Evolutionary conservation across 1,140 invertebrate species (phyloP).

Genomic region (Aphelenchoides besseyi): DNA sequence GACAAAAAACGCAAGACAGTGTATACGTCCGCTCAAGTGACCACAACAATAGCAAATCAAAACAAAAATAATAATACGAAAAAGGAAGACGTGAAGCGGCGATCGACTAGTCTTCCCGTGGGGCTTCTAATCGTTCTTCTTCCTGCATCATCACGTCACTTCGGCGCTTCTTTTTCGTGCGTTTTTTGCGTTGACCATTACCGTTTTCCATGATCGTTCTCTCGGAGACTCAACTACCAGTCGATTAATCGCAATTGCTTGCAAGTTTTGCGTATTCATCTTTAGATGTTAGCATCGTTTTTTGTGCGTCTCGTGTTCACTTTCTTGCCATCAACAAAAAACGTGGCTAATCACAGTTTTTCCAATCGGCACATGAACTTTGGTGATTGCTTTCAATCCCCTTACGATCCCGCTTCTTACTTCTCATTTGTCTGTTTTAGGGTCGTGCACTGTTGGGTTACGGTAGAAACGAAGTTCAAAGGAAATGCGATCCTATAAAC

Average conservation of each 20-base stretch:
- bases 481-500: neutral
- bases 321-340: neutral
- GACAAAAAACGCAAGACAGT: neutral
- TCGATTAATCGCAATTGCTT: neutral
- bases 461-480: neutral
- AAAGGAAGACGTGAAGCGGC: neutral
- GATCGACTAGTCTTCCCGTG: neutral
- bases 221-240: neutral
- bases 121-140: neutral
- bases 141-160: neutral
- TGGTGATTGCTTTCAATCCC: neutral
- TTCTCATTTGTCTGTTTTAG: too few species aligned
- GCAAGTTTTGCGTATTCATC: neutral
- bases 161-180: neutral
- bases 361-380: neutral
- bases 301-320: neutral
- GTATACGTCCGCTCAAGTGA: neutral
- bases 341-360: neutral
- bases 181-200: slow-evolving; percentile 3
- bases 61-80: neutral
- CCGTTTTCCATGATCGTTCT: neutral
- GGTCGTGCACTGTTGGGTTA: too few species aligned
- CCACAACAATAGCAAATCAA: neutral
- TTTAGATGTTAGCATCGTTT: neutral
- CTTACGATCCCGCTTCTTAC: neutral